Evolutionary conservation across 2,797 vertebrate genomes (phyloP).

Genomic region (Lepus oiostolus): DNA sequence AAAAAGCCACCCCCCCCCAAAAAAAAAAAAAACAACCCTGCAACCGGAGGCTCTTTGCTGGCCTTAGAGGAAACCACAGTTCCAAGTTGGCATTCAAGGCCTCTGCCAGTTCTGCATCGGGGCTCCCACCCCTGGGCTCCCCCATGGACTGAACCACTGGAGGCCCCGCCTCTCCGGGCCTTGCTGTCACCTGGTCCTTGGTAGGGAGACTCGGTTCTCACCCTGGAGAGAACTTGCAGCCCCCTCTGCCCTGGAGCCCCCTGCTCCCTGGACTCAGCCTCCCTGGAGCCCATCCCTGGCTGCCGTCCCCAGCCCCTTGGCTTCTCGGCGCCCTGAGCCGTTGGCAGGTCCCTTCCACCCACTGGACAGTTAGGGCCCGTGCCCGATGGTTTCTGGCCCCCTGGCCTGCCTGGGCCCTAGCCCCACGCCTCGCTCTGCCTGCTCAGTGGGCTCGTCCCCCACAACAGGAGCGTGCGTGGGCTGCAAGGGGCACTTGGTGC

Average conservation of each 20-base stretch:
- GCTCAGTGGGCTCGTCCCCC: background rate
- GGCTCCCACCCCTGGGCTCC: background rate
- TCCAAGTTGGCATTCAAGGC: background rate
- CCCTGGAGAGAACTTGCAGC: background rate
- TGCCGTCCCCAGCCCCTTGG: background rate
- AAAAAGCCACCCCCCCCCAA: background rate
- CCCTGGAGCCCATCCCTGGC: background rate
- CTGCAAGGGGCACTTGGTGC: background rate
- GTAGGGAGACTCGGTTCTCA: background rate
- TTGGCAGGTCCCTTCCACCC: background rate
- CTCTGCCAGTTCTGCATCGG: background rate
- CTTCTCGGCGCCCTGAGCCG: background rate
- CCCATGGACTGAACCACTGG: fast-evolving
- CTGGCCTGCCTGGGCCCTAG: background rate
- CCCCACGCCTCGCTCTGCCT: background rate
- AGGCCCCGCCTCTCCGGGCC: background rate
- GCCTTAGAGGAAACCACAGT: background rate
- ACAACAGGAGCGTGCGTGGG: background rate
- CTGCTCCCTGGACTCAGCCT: fast-evolving
- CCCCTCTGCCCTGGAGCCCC: background rate
- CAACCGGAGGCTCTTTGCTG: background rate
- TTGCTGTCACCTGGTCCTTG: background rate
- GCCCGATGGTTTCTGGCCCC: background rate
- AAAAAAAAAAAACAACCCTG: background rate
- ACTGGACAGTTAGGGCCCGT: background rate